These are phyloP conservation scores for Hirtodrosophila confusa DNA, from an alignment of 2,888 invertebrate genomes.

Conservation along the genomic window DNA sequence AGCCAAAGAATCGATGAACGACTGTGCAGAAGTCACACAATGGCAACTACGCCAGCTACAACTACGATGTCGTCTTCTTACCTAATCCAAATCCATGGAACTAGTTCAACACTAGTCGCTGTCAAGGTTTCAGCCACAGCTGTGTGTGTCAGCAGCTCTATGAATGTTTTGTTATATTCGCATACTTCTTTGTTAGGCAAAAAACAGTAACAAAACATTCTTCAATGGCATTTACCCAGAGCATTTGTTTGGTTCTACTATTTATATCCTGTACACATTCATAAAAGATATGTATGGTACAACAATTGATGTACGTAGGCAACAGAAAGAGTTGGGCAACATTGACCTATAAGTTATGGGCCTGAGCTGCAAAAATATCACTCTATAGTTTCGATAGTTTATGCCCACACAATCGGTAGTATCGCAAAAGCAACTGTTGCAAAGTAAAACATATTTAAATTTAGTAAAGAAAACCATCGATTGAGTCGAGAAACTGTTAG, in stretches of 20 bases:
- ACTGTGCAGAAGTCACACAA: conserved; percentile 46
- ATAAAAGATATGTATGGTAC: too few species aligned
- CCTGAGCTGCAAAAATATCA: too few species aligned
- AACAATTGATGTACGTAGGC: too few species aligned
- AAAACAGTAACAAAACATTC: conserved; percentile 37
- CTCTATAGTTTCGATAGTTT: too few species aligned
- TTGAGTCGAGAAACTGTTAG: too few species aligned
- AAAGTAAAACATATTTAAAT: too few species aligned
- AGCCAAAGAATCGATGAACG: conserved; percentile 62
- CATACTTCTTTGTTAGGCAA: conserved; percentile 13
- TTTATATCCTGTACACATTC: conserved; percentile 3
- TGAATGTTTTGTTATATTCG: conserved; percentile 33
- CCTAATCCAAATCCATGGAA: conserved; percentile 58
- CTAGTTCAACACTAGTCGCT: conserved; percentile 48
- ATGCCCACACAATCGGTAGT: too few species aligned
- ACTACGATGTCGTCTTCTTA: conserved; percentile 40
- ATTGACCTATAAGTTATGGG: too few species aligned
- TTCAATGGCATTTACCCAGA: conserved; percentile 54
- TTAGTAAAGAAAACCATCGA: too few species aligned
- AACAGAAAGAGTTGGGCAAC: too few species aligned
- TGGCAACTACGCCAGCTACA: conserved; percentile 26
- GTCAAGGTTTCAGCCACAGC: conserved; percentile 54
- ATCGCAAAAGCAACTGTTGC: too few species aligned
- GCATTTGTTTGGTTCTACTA: conserved; percentile 22
- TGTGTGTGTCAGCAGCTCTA: conserved; percentile 34